Conservation (phyloP, 2,888 invertebrate species). For the Siphlonurus alternatus region DNA sequence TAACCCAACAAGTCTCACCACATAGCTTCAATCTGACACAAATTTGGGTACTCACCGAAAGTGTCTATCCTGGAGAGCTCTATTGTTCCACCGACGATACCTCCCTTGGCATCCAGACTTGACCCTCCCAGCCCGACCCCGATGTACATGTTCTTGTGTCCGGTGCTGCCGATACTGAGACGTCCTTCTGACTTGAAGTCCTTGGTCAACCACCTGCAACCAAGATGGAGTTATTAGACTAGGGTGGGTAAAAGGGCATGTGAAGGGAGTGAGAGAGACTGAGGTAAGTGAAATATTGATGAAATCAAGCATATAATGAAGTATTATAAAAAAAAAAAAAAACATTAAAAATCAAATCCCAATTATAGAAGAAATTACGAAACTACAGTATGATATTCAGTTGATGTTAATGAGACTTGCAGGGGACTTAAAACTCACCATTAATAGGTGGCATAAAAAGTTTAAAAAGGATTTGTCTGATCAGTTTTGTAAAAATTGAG, state of each 20-base stretch:
- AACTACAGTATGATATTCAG: too few species aligned
- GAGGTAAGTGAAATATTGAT: conserved; percentile 5
- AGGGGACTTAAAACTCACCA: too few species aligned
- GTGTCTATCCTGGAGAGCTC: conserved; percentile 79
- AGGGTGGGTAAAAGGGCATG: not conserved
- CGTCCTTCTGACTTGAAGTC: conserved; percentile 85
- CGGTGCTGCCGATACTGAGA: conserved; percentile 82
- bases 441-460: too few species aligned
- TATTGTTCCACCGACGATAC: conserved; percentile 93
- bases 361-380: too few species aligned
- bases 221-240: conserved; percentile 4
- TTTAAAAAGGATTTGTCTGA: too few species aligned
- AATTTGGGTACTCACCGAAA: conserved; percentile 48
- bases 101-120: conserved; percentile 87
- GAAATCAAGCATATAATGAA: not conserved
- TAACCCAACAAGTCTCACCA: too few species aligned
- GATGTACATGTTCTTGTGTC: conserved; percentile 83
- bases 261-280: not conserved
- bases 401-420: too few species aligned
- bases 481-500: too few species aligned
- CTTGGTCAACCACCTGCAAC: conserved; percentile 68
- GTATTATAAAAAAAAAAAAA: conserved; percentile 4
- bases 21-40: too few species aligned
- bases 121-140: conserved; percentile 78
- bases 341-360: too few species aligned